phyloP scores from a whole-genome alignment of 2,113 vertebrate genomes.

The Ranitomeya variabilis region DNA sequence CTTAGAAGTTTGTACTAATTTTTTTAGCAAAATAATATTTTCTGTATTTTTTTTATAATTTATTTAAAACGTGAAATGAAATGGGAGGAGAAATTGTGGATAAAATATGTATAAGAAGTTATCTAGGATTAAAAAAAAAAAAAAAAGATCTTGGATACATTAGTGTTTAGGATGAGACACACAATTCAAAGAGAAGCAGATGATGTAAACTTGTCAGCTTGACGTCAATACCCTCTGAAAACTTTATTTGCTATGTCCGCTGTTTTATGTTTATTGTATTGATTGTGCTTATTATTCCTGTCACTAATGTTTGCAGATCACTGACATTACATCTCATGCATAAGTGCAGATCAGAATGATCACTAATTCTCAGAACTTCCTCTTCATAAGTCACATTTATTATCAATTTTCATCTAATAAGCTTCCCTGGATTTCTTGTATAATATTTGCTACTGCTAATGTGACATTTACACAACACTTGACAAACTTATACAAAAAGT shows the following conservation, averaged over 20 bases:
- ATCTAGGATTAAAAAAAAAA: no score
- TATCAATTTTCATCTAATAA: not conserved
- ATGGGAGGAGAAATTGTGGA: no score
- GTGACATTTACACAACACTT: not conserved
- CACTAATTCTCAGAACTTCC: not conserved
- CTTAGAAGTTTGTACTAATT: no score
- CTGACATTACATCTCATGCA: not conserved
- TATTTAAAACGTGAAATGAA: no score
- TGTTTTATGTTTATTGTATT: slow-evolving; percentile 4
- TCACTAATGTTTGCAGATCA: slow-evolving; percentile 9
- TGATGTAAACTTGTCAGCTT: slow-evolving; percentile 13
- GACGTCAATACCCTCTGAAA: slow-evolving; percentile 9
- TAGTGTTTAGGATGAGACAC: not conserved
- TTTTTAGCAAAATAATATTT: no score
- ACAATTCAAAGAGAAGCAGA: not conserved
- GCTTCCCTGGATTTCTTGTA: no score
- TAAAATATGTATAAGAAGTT: no score
- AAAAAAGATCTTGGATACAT: not conserved
- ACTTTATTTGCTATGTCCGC: not conserved
- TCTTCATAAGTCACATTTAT: not conserved
- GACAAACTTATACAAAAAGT: not conserved
- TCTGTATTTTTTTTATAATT: no score
- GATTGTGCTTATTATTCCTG: slow-evolving; percentile 1
- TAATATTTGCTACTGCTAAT: not conserved
- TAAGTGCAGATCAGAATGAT: not conserved